Evolutionary conservation across 2,888 invertebrate genomes (phyloP), one percentile per base, ranked within the genome.

Genomic region (Leucophora obtusa): DNA sequence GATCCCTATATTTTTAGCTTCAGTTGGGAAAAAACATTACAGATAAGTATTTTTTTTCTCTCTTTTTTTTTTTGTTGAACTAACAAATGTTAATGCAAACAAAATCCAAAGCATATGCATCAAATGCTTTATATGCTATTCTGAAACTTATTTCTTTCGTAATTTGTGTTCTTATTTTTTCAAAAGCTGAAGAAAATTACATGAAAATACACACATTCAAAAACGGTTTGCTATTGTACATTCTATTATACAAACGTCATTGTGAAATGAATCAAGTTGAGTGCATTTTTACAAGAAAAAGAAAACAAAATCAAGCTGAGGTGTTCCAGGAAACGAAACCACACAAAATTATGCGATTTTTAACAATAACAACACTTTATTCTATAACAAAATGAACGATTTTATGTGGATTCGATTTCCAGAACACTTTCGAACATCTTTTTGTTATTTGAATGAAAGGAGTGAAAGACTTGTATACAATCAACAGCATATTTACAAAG

Each of bases 251-350:
- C 56, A 43, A 53, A 77, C 65, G 60, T 53, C 70, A 71, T 66
- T 78, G 24, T 51, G 43, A 62, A 72, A 78, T 47, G 62, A 68
- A 68, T 72, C 66, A 66, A 60, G 65, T 72, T 47, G 66, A 66
- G 71, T 71, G 60, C 66, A 72, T 60, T 65, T 60, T 28, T 53
- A 54, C 33, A 47, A 38, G 17, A 38, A 38, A 59, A 24, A 59
- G n/a, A 74, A 60, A 60, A 59, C 51, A 53, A 60, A 74, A 66
- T 73, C 58, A 73, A n/a, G n/a, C n/a, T n/a, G n/a, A n/a, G n/a
- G n/a, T n/a, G n/a, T n/a, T n/a, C n/a, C n/a, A n/a, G n/a, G n/a
- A n/a, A n/a, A n/a, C n/a, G n/a, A n/a, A n/a, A n/a, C n/a, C n/a
- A n/a, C n/a, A n/a, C n/a, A n/a, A n/a, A n/a, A n/a, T n/a, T n/a